phyloP scores from a whole-genome alignment of 2,113 vertebrate species.

The Orycteropus afer region DNA sequence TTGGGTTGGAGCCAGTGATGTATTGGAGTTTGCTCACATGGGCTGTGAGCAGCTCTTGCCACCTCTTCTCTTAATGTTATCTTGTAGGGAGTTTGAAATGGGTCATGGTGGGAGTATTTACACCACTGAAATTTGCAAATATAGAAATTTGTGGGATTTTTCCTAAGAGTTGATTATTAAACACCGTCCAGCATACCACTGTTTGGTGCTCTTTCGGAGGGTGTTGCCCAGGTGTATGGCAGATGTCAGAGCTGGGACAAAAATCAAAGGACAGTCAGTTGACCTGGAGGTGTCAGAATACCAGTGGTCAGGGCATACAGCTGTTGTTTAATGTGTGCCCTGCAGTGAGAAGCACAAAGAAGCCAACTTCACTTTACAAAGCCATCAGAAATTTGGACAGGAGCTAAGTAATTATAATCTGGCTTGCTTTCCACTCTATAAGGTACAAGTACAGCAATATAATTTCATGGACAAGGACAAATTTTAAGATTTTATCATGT shows the following conservation, averaged over 20 bases:
- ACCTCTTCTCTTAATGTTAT: not conserved
- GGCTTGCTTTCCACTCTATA: not conserved
- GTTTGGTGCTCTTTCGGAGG: not conserved
- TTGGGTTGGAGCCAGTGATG: not conserved
- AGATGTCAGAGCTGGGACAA: not conserved
- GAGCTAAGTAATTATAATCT: not conserved
- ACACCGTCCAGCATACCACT: not conserved
- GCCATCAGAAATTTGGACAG: too few relatives aligned
- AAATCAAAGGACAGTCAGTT: not conserved
- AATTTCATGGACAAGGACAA: not conserved
- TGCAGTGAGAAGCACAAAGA: fast-evolving
- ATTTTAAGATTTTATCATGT: not conserved
- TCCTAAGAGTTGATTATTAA: not conserved
- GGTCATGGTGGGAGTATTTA: not conserved
- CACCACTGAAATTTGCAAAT: not conserved
- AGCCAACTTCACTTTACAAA: not conserved
- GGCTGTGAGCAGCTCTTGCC: not conserved
- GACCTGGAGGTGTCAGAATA: not conserved
- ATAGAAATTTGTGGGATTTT: not conserved
- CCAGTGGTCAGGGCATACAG: not conserved
- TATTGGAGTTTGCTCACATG: fast-evolving
- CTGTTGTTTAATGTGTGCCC: not conserved
- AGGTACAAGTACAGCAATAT: fast-evolving
- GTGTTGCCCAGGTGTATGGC: not conserved
- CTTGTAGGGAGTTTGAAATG: not conserved